These are phyloP conservation scores for Peribatodes rhomboidaria DNA, from an alignment of 2,888 invertebrate genomes.

Conservation along the genomic window DNA sequence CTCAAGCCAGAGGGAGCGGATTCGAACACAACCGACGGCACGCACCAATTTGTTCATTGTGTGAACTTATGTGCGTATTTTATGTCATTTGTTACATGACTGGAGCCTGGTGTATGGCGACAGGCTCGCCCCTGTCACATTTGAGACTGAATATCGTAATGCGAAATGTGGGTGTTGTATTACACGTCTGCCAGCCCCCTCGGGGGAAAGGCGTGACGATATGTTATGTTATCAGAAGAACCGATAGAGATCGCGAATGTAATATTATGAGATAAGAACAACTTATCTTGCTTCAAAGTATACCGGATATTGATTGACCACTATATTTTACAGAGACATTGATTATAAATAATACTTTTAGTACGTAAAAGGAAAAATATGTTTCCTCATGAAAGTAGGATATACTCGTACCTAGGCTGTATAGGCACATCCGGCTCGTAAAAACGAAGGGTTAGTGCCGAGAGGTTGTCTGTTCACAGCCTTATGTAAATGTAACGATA, in stretches of 20 bases:
- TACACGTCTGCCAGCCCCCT: too few relatives aligned
- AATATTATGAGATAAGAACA: neutral
- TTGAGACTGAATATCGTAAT: too few relatives aligned
- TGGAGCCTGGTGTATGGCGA: too few relatives aligned
- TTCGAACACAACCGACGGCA: too few relatives aligned
- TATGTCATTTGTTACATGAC: too few relatives aligned
- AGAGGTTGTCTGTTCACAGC: slow-evolving; percentile 66
- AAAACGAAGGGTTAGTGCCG: slow-evolving; percentile 73
- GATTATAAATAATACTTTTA: slow-evolving; percentile 21
- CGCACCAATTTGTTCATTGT: too few relatives aligned
- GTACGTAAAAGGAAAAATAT: slow-evolving; percentile 49
- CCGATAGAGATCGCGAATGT: neutral
- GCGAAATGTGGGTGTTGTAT: too few relatives aligned
- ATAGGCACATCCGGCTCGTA: slow-evolving; percentile 67
- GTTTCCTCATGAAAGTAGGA: slow-evolving; percentile 51
- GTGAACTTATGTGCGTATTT: too few relatives aligned
- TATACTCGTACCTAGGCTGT: slow-evolving; percentile 60
- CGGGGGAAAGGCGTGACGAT: too few relatives aligned
- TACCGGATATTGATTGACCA: neutral
- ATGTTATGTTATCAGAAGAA: neutral
- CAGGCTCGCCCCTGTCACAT: too few relatives aligned
- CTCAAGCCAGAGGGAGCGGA: too few relatives aligned
- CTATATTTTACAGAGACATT: slow-evolving; percentile 5
- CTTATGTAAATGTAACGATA: slow-evolving; percentile 84
- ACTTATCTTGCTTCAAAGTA: neutral